Evolutionary conservation across 2,113 vertebrate genomes (phyloP), one percentile per base, ranked within the genome.

Genomic region (Odobenus rosmarus): DNA sequence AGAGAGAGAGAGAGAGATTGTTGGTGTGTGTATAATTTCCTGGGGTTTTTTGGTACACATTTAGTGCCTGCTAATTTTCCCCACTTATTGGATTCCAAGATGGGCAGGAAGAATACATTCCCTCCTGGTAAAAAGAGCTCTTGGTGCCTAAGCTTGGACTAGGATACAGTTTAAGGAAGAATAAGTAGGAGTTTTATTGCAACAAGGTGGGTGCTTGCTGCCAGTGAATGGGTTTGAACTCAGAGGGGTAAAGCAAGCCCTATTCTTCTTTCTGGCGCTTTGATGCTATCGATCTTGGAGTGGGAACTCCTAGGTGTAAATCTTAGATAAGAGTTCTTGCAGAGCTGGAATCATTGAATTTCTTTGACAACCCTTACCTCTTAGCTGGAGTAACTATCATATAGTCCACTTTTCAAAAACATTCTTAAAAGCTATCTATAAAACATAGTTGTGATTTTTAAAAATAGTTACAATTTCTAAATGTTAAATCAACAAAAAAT

Each of bases 281-380:
- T 36, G 28, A 51, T 19, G 28, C 42, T 76, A 15, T 36, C 42
- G 23, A 61, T 81, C 46, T 92, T 11, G 21, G 49, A 89, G 81
- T 8, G 3, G 46, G 53, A 72, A 51, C 6, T 55, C 49, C 14
- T 39, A 55, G 39, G 15, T 87, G 4, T 61, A 55, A 57, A 26
- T 95, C 39, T 67, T 42, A 13, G 11, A 31, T 31, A 23, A 49
- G 49, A 69, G 67, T 85, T 95, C n/a, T 72, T 62, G 12, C 67
- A 86, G 49, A 62, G 31, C 26, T 93, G 49, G 64, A 49, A 77
- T 53, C 79, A 57, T 4, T 95, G 71, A 77, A 93, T 95, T 95
- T 46, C 42, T 95, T 93, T 67, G 81, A 53, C 6, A 42, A 76
- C 18, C 69, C 2, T 93, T 67, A 71, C 12, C 7, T 61, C 12